Base-by-base conservation (phyloP, 2,113 vertebrate genomes). In the Regulus satrapa region DNA sequence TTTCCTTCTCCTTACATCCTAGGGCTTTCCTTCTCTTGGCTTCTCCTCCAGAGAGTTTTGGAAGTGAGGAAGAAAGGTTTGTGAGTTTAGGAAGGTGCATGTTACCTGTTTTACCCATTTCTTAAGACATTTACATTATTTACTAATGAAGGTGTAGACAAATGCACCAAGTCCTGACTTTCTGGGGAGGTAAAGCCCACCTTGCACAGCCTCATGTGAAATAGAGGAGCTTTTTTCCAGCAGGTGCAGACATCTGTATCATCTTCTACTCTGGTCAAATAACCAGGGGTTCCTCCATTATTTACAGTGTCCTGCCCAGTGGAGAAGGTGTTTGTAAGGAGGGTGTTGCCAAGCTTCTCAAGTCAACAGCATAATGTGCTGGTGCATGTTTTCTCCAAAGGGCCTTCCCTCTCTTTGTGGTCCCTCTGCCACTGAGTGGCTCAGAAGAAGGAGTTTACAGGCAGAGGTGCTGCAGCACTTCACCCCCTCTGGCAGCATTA, bases 381-480 rank as follows among this genome's bases (percentile, higher is more conserved):
- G 55, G 38, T 63, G 36, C 28, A 21, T 2, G 10, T n/a, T 95
- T 88, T 86, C 56, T 93, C 66, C 80, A 72, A 77, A 92, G 41
- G 81, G 17, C 34, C 48, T 89, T 64, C 64, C 38, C 26, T 84
- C 64, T 81, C 63, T 96, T 95, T 94, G 90, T 49, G 51, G 38
- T 69, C 54, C 76, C 84, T 72, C 68, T 83, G 88, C 49, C 79
- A 71, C 71, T 45, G 69, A 84, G 72, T 12, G 58, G 71, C 85
- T 89, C 14, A 0, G 5, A 66, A 78, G 63, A 80, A 96, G 77
- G 84, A 86, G 95, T 96, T 97, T 95, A 91, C 86, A 94, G 85
- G 93, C 89, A 84, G 89, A 96, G 81, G 92, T 93, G 64, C 79
- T 88, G 86, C 74, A 95, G 89, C 61, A 49, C 58, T 93, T 85